These are phyloP conservation scores for Ryuthela nishihirai DNA, from an alignment of 2,888 invertebrate genomes.

Conservation along the genomic window DNA sequence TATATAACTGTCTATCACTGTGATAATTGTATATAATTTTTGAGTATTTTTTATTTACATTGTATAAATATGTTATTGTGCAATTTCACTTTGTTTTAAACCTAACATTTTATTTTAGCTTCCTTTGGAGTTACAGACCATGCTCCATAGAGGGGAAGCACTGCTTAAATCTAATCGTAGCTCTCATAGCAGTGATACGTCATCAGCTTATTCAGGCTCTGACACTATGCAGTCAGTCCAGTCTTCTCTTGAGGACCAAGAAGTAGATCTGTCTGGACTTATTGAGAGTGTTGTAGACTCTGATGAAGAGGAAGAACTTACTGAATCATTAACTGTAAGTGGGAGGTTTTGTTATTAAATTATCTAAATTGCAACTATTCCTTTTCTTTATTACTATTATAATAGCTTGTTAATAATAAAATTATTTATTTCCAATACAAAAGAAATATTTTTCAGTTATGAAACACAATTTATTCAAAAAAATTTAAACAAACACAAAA, in stretches of 20 bases:
- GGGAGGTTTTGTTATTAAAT: neutral
- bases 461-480: too few species aligned
- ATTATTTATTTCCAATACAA: neutral
- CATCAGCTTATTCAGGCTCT: constrained; percentile 93
- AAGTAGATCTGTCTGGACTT: constrained; percentile 87
- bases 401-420: neutral
- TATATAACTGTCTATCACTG: too few species aligned
- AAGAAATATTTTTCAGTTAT: too few species aligned
- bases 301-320: constrained; percentile 90
- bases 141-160: constrained; percentile 56
- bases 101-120: too few species aligned
- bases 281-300: constrained; percentile 94
- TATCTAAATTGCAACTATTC: neutral
- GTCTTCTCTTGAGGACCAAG: constrained; percentile 58
- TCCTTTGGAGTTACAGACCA: constrained; percentile 34
- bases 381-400: neutral
- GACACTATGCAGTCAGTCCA: constrained; percentile 94
- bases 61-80: too few species aligned
- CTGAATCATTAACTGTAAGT: constrained; percentile 56
- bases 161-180: constrained; percentile 72
- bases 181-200: constrained; percentile 88
- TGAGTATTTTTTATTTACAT: too few species aligned
- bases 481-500: too few species aligned
- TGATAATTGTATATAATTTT: too few species aligned
- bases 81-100: too few species aligned